A percentile compares a stretch with the other conserved stretches of the same genome.
These are phyloP conservation scores for Genyomyrus donnyi DNA, from an alignment of 2,113 vertebrate genomes.

Conservation along the genomic window DNA sequence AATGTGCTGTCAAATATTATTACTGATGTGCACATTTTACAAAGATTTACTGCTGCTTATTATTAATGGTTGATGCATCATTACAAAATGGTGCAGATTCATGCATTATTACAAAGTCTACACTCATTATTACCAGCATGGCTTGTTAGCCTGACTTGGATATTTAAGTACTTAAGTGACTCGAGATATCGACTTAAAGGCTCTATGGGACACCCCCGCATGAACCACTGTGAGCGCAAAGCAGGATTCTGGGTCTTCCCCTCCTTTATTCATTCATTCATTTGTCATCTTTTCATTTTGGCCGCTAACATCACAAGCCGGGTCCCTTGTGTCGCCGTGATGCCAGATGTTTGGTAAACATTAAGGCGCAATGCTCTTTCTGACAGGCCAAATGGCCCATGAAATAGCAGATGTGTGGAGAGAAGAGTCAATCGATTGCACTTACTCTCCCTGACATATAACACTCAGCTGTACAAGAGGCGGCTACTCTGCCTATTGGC, in stretches of 20 bases:
- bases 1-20: neutral
- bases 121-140: neutral
- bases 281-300: neutral
- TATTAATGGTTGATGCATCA: neutral
- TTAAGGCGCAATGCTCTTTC: constrained; percentile 40
- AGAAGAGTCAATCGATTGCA: neutral
- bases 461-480: neutral
- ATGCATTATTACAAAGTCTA: neutral
- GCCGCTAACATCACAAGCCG: constrained; percentile 20
- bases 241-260: neutral
- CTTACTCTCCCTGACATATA: neutral
- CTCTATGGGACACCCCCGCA: neutral
- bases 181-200: neutral
- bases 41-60: neutral
- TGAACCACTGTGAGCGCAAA: neutral
- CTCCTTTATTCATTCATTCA: neutral
- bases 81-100: neutral
- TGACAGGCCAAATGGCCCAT: constrained; percentile 29
- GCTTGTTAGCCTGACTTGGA: neutral
- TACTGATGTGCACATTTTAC: neutral
- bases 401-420: constrained; percentile 26
- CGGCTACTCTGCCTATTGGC: neutral
- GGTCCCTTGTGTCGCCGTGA: constrained; percentile 41
- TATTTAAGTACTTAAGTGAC: neutral
- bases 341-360: constrained; percentile 39